A percentile compares a stretch with the other conserved stretches of the same genome.
Conservation (phyloP, 2,888 invertebrate species). For the Emmelina monodactyla region DNA sequence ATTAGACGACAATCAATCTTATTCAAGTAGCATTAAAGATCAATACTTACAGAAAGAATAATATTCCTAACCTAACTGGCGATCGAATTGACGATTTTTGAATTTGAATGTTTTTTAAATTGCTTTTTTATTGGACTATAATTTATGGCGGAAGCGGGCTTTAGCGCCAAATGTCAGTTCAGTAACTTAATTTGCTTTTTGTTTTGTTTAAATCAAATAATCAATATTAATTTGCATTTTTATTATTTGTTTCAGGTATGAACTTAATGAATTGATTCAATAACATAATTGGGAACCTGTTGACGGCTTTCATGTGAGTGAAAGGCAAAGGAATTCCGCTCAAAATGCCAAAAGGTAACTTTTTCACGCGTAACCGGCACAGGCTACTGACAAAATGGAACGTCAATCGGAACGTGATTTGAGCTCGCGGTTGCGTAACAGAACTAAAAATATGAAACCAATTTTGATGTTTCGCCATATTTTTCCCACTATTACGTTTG, state of each 20-base stretch:
- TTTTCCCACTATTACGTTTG: constrained; percentile 51
- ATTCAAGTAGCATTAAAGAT: constrained; percentile 1
- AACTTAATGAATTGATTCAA: too few relatives aligned
- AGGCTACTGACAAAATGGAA: too few relatives aligned
- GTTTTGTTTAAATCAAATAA: too few relatives aligned
- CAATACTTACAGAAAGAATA: neutral
- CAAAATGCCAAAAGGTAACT: too few relatives aligned
- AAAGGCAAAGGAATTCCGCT: too few relatives aligned
- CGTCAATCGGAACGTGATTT: neutral
- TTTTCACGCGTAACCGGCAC: too few relatives aligned
- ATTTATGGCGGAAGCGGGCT: constrained; percentile 46
- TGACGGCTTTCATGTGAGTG: too few relatives aligned
- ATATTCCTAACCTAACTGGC: too few relatives aligned
- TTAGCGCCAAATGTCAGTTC: constrained; percentile 45
- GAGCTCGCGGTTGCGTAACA: constrained; percentile 24
- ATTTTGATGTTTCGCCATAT: constrained; percentile 34
- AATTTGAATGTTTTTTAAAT: constrained; percentile 57
- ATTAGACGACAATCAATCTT: neutral
- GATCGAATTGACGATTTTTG: constrained; percentile 19
- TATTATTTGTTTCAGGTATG: too few relatives aligned
- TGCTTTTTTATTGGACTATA: constrained; percentile 60
- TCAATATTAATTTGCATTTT: too few relatives aligned
- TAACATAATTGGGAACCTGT: too few relatives aligned
- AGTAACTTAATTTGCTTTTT: constrained; percentile 26
- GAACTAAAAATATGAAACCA: constrained; percentile 30